phyloP scores from a whole-genome alignment of 2,888 invertebrate genomes.

The Rhingia rostrata region DNA sequence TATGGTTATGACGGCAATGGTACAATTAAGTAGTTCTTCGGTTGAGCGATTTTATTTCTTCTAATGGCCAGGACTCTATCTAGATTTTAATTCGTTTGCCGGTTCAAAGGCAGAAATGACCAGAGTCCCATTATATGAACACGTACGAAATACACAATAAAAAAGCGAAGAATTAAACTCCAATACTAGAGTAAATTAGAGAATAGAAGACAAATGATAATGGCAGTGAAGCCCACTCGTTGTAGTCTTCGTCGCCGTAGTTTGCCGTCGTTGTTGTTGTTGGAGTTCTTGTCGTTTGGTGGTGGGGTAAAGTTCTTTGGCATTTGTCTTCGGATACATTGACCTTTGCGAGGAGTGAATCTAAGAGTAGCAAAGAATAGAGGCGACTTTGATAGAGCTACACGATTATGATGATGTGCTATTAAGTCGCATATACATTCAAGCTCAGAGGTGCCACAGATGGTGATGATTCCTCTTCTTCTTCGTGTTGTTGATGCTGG shows the following conservation, averaged over 20 bases:
- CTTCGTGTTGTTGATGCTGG: neutral
- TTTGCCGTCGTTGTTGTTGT: no score
- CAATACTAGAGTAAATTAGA: constrained; percentile 32
- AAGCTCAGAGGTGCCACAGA: constrained; percentile 27
- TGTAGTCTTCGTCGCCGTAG: neutral
- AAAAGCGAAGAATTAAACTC: constrained; percentile 30
- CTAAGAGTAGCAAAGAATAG: constrained; percentile 25
- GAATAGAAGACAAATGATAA: constrained; percentile 52
- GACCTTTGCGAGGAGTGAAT: constrained; percentile 47
- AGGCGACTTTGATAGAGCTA: constrained; percentile 53
- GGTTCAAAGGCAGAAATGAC: constrained; percentile 48
- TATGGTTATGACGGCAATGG: constrained; percentile 44
- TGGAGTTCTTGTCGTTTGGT: constrained; percentile 10
- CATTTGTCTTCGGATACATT: constrained; percentile 55
- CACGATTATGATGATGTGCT: constrained; percentile 48
- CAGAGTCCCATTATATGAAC: constrained; percentile 54
- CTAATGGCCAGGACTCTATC: constrained; percentile 23
- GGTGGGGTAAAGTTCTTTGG: constrained; percentile 50
- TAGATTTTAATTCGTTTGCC: constrained; percentile 39
- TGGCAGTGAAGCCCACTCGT: constrained; percentile 57
- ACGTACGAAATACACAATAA: constrained; percentile 5
- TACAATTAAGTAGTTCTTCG: constrained; percentile 53
- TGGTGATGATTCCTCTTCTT: neutral
- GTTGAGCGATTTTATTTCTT: constrained; percentile 53
- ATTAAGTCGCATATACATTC: constrained; percentile 15